These are phyloP conservation scores for Fragum whitleyi DNA, from an alignment of 2,888 invertebrate species.

Conservation along the genomic window DNA sequence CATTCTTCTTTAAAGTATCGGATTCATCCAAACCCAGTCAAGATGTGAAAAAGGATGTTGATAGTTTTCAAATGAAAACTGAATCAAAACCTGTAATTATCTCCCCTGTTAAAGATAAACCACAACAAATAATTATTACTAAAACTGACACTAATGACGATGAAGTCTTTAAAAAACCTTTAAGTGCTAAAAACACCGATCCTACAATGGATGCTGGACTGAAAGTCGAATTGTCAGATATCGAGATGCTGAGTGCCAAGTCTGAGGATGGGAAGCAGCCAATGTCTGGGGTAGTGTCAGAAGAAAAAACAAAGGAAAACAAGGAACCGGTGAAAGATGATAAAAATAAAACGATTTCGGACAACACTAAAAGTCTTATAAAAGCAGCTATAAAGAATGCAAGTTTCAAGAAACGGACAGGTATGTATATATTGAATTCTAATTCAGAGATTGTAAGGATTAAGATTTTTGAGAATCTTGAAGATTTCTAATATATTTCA, in stretches of 20 bases:
- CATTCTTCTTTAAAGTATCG: constrained; percentile 3
- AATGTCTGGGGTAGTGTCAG: constrained; percentile 34
- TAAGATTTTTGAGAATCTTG: no score
- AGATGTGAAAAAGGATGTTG: background rate
- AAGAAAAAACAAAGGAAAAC: constrained; percentile 55
- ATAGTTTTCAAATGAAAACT: background rate
- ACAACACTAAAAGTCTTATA: constrained; percentile 79
- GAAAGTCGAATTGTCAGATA: constrained; percentile 66
- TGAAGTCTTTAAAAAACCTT: constrained; percentile 67
- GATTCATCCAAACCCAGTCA: background rate
- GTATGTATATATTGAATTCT: constrained; percentile 50
- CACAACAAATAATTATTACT: constrained; percentile 16
- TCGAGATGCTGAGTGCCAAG: constrained; percentile 83
- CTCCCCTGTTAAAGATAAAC: constrained; percentile 3
- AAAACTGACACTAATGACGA: constrained; percentile 28
- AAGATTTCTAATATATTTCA: no score
- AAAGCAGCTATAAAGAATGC: constrained; percentile 80
- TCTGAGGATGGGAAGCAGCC: constrained; percentile 62
- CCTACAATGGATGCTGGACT: constrained; percentile 51
- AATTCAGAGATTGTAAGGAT: no score
- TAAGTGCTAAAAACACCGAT: constrained; percentile 58
- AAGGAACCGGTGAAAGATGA: constrained; percentile 58
- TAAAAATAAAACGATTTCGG: constrained; percentile 76
- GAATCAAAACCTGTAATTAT: background rate
- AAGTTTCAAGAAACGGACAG: constrained; percentile 70